Evolutionary conservation across 2,797 vertebrate species (phyloP).

Genomic region (Morus bassanus): DNA sequence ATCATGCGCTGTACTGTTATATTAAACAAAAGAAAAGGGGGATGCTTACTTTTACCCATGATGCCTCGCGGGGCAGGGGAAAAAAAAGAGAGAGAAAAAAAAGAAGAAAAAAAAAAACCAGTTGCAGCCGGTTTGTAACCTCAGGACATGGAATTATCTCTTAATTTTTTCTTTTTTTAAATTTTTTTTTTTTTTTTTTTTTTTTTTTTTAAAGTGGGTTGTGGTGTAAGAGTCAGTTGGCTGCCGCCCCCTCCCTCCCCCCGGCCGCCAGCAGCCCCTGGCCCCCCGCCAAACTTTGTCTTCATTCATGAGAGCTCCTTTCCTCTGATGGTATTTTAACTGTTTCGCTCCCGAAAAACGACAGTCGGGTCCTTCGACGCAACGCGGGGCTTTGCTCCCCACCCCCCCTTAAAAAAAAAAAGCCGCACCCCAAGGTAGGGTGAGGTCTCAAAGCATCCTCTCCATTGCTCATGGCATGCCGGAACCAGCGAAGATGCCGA

Average conservation of each 20-base stretch:
- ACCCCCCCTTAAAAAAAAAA: too few relatives aligned
- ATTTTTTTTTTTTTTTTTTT: neutral
- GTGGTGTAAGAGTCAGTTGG: constrained; percentile 77
- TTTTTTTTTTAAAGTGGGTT: constrained; percentile 62
- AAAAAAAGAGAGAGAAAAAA: neutral
- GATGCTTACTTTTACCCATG: constrained; percentile 80
- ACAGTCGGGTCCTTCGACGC: neutral
- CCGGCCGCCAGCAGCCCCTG: constrained; percentile 32
- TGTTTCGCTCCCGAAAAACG: constrained; percentile 35
- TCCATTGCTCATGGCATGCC: fast-evolving
- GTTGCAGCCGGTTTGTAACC: constrained; percentile 90
- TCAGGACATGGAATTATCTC: constrained; percentile 88
- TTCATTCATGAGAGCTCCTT: constrained; percentile 71
- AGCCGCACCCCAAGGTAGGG: neutral
- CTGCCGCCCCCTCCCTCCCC: neutral
- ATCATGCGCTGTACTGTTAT: constrained; percentile 75
- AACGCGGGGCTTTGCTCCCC: neutral
- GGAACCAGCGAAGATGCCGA: neutral
- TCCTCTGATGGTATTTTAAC: constrained; percentile 66
- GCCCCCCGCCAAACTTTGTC: constrained; percentile 71
- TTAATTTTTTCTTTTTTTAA: constrained; percentile 73
- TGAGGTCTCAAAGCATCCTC: neutral
- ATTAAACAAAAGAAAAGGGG: constrained; percentile 80
- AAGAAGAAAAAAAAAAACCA: constrained; percentile 72
- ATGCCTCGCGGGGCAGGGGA: constrained; percentile 79